Evolutionary conservation across 2,888 invertebrate species (phyloP), one percentile per base, ranked within the genome.

Genomic region (Resseliella maxima): DNA sequence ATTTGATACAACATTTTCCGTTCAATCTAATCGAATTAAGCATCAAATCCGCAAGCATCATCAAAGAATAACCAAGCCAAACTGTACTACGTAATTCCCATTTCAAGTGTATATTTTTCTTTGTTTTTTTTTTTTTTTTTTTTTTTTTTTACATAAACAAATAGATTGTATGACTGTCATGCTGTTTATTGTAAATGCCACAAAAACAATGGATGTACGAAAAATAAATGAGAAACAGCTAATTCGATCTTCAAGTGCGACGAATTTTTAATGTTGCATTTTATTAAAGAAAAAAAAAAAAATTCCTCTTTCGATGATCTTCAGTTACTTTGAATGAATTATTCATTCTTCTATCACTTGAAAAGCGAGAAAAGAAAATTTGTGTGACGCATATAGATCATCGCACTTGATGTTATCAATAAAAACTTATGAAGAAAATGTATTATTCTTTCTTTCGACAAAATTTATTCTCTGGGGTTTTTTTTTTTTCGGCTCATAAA

Each of bases 21-120:
- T 50, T 50, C 50, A 59, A 59, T 59, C 24, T 59, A 59, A 59
- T 59, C 59, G 59, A 59, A 59, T 59, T 59, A 24, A 24, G 59
- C 27, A 59, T 59, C 24, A 24, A 59, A 59, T 59, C 24, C 59
- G 27, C 59, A 59, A 59, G 27, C 27, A 24, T 27, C 59, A 27
- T 15, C 59, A 59, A 8, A 59, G 59, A 27, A 24, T 0, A 59
- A 27, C 59, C 59, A 27, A 59, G 27, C 59, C 27, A 59, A 59
- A 59, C 59, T 59, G 59, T 59, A 15, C 59, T 59, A 59, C 59
- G 59, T 59, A n/a, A 59, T n/a, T 59, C 5, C 59, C 2, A 50
- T 50, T n/a, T 50, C 50, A 50, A 50, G 50, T 50, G 18, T 45
- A 50, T 50, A 8, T 41, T 6, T 21, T 50, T 2, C 50, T 18